Evolutionary conservation across 2,113 vertebrate genomes (phyloP), one percentile per base, ranked within the genome.

Genomic region (Orcinus orca): DNA sequence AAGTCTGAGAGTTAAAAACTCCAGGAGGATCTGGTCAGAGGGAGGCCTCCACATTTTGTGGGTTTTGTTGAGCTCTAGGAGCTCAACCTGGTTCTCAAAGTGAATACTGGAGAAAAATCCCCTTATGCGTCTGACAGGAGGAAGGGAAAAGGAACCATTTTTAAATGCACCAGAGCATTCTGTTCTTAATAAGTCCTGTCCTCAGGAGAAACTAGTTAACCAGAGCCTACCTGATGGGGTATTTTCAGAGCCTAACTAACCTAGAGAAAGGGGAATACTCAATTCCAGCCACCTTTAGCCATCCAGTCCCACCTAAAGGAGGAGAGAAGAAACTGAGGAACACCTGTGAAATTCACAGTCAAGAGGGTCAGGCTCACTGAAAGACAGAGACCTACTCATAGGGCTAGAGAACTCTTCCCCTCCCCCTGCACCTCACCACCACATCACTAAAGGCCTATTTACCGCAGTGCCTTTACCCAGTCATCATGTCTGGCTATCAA

Each of bases 331-430:
- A 31, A 26, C 58, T 36, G 33, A 74, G 58, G 31, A 92, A 65
- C 7, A 18, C 25, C 13, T 62, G 33, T 65, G 26, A 67, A 13
- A 29, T 55, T 53, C 29, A 3, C 6, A 85, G 70, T 38, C 44
- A 47, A 26, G 60, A 41, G 18, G 6, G 47, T 20, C 36, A 26
- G 58, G n/a, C 8, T 65, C 58, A 25, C 26, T 63, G 8, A 84
- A n/a, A 62, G 33, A 62, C 41, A 1, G 26, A 77, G 81, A 33
- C 60, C 18, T 67, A 7, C 31, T 55, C 10, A 1, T 1, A 53
- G 58, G 29, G 31, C 60, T 18, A 76, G 2, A 65, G 41, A 21
- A 50, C 0, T 0, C 18, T 14, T 63, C 33, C 44, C n/a, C 26
- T 18, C n/a, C 1, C 38, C 33, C 6, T 0, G 36, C 26, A 29